Percentiles rank a stretch among this genome's conserved stretches.
Evolutionary conservation across 1,140 invertebrate species (phyloP).

Genomic region (Halotydeus destructor): DNA sequence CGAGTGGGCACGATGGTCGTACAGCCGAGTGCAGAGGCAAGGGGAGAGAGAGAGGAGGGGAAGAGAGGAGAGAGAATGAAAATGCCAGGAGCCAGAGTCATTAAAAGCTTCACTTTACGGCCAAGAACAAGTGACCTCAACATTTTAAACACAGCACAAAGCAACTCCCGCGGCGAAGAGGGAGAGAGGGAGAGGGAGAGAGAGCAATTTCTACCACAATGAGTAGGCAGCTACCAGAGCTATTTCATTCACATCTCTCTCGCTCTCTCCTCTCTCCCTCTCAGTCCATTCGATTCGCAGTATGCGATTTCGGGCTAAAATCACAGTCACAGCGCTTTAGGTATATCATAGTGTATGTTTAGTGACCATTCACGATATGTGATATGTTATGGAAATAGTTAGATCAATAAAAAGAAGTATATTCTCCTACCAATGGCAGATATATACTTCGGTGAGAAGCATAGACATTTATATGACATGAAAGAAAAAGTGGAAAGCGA

Average conservation of each 20-base stretch:
- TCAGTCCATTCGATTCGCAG: no score
- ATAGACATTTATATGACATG: no score
- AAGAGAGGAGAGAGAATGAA: slow-evolving; percentile 1
- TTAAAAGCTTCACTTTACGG: background rate
- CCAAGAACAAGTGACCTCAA: background rate
- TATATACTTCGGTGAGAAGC: no score
- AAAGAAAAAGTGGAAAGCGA: no score
- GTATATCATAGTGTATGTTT: no score
- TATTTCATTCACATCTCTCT: background rate
- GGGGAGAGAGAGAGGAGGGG: background rate
- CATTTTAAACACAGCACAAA: background rate
- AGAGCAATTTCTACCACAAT: background rate
- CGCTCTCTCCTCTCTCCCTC: no score
- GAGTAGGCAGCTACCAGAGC: background rate
- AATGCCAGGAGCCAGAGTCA: background rate
- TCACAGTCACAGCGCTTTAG: no score
- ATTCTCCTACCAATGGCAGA: no score
- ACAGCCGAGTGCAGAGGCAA: background rate
- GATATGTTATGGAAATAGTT: no score
- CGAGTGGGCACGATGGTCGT: background rate
- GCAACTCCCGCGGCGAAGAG: background rate
- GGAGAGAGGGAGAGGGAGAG: background rate
- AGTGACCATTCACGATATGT: no score
- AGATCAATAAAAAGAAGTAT: no score
- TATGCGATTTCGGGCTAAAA: no score